Percentiles rank a stretch among this genome's conserved stretches.
Conservation (phyloP, 1,140 invertebrate genomes). For the Drosophila athabasca region DNA sequence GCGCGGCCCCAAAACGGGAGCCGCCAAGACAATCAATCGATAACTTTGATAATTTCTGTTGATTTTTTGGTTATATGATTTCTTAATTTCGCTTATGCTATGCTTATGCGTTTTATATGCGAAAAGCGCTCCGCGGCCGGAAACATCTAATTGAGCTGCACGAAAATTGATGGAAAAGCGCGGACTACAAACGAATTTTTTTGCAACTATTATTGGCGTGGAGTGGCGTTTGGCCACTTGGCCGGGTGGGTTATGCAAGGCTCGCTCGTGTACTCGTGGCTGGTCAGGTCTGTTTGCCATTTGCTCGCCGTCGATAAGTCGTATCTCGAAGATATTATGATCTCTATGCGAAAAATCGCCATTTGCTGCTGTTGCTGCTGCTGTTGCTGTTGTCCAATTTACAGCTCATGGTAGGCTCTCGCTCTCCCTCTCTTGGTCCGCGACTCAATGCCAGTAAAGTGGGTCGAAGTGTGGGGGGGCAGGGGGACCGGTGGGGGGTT, state of each 20-base stretch:
- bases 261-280: constrained; percentile 4
- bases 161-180: constrained; percentile 53
- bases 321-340: constrained; percentile 74
- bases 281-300: constrained; percentile 34
- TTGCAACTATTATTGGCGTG: constrained; percentile 12
- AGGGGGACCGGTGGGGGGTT: background rate
- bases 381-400: constrained; percentile 56
- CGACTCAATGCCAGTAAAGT: constrained; percentile 73
- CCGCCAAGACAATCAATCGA: constrained; percentile 45
- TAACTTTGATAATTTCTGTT: constrained; percentile 25
- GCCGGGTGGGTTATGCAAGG: constrained; percentile 49
- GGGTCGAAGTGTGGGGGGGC: constrained; percentile 48
- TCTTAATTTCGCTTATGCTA: constrained; percentile 25
- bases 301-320: constrained; percentile 36
- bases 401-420: constrained; percentile 29
- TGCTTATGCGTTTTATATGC: constrained; percentile 35
- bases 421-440: constrained; percentile 14
- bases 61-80: constrained; percentile 20
- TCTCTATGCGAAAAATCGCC: constrained; percentile 73
- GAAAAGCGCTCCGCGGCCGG: constrained; percentile 35
- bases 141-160: constrained; percentile 55
- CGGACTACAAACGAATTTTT: constrained; percentile 45
- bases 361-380: constrained; percentile 40
- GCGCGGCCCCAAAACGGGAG: constrained; percentile 31
- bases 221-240: constrained; percentile 21